A percentile compares a stretch with the other conserved stretches of the same genome.
Conservation (phyloP, 2,113 vertebrate genomes). For the Lepidothrix coronata region DNA sequence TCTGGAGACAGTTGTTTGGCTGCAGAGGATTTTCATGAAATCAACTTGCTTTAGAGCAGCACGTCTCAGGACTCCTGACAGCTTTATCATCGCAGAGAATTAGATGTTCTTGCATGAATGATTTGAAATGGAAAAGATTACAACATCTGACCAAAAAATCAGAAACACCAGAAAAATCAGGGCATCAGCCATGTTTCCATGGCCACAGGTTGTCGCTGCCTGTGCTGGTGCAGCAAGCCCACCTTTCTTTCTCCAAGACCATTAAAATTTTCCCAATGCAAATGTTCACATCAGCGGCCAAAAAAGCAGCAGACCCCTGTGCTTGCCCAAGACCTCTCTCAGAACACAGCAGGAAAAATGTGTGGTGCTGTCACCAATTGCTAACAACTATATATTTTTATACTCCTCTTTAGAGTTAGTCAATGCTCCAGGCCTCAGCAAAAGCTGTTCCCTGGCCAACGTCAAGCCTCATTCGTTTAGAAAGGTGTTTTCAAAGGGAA, state of each 20-base stretch:
- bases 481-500: background rate
- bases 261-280: background rate
- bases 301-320: background rate
- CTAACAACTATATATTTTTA: conserved; percentile 22
- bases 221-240: accelerated
- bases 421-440: background rate
- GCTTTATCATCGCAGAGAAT: conserved; percentile 6
- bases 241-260: background rate
- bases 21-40: background rate
- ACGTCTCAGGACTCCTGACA: background rate
- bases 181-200: background rate
- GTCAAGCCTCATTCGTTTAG: background rate
- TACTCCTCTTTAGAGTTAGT: background rate
- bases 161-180: background rate
- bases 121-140: conserved; percentile 41
- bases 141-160: background rate
- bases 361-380: background rate
- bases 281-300: background rate
- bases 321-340: background rate
- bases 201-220: background rate
- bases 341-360: conserved; percentile 15
- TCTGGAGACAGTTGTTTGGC: background rate
- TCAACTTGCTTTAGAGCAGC: background rate
- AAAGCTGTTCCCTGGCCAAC: background rate
- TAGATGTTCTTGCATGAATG: background rate